Conservation (phyloP, 2,888 invertebrate genomes). For the Coelopa pilipes region DNA sequence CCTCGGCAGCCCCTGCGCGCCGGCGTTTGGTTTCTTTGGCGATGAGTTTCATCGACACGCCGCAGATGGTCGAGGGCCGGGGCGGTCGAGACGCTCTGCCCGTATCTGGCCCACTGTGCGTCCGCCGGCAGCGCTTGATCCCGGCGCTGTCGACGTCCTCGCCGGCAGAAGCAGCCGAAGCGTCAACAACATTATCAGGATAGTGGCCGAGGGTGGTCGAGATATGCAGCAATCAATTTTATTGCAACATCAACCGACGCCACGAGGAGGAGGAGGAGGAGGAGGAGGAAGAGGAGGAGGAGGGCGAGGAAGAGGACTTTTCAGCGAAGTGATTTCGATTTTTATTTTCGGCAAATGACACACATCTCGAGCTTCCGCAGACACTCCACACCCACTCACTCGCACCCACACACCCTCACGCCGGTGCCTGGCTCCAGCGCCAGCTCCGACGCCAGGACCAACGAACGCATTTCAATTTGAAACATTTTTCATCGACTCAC, state of each 20-base stretch:
- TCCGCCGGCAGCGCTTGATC: not conserved
- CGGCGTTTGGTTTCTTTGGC: not conserved
- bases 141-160: not conserved
- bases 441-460: not conserved
- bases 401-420: too few relatives aligned
- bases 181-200: slow-evolving; percentile 2
- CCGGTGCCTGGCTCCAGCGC: too few relatives aligned
- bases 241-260: slow-evolving; percentile 23
- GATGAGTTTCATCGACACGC: not conserved
- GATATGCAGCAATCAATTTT: slow-evolving; percentile 31
- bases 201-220: not conserved
- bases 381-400: not conserved
- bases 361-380: slow-evolving; percentile 2
- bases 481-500: slow-evolving; percentile 14
- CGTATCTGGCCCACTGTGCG: not conserved
- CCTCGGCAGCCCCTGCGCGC: not conserved
- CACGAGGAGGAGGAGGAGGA: not conserved
- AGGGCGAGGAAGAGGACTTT: slow-evolving; percentile 8
- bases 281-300: too few relatives aligned
- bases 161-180: not conserved
- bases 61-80: not conserved
- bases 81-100: not conserved
- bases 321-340: slow-evolving; percentile 23
- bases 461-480: slow-evolving; percentile 7
- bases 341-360: slow-evolving; percentile 27